Evolutionary conservation across 2,113 vertebrate species (phyloP).

Genomic region (Chrysochloris asiatica): DNA sequence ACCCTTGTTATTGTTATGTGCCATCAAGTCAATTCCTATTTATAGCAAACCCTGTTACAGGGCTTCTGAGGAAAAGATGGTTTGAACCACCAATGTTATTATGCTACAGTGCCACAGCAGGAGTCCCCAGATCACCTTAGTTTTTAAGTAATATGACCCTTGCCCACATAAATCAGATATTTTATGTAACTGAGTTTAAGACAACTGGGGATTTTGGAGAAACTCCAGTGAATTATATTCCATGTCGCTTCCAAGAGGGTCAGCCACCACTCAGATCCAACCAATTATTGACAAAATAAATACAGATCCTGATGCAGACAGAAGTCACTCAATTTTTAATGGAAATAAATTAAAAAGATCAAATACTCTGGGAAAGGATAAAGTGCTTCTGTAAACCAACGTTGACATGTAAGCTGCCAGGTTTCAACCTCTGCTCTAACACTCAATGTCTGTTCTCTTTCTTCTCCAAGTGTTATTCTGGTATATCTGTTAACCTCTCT

Average conservation of each 20-base stretch:
- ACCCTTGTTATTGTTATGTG: too few species aligned
- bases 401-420: neutral
- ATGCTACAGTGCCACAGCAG: too few species aligned
- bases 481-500: neutral
- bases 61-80: too few species aligned
- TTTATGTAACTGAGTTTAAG: neutral
- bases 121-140: too few species aligned
- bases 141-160: neutral
- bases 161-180: neutral
- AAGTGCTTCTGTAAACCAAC: neutral
- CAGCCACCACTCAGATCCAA: neutral
- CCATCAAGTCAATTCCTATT: too few species aligned
- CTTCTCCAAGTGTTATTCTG: neutral
- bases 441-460: neutral
- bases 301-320: neutral
- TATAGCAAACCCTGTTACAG: too few species aligned
- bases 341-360: neutral
- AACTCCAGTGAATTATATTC: neutral
- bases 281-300: neutral
- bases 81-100: too few species aligned
- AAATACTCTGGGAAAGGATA: neutral
- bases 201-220: neutral
- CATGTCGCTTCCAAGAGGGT: neutral
- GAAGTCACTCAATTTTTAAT: slow-evolving; percentile 23
- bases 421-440: neutral